These are phyloP conservation scores for Conops quadrifasciatus DNA, from an alignment of 2,888 invertebrate species.

Conservation along the genomic window DNA sequence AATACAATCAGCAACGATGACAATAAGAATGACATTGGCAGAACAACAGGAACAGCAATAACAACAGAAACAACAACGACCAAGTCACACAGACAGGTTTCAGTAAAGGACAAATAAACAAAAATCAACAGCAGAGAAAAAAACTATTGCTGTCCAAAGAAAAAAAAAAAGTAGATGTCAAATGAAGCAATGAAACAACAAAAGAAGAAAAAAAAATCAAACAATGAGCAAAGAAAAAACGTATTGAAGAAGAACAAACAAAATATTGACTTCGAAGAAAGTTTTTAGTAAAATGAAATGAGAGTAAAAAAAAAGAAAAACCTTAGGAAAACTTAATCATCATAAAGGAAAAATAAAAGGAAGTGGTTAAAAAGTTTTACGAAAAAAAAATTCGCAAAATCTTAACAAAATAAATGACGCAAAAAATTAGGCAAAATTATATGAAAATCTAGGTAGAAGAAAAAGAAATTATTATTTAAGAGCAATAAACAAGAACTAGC, in stretches of 20 bases:
- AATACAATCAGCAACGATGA: no score
- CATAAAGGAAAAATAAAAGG: no score
- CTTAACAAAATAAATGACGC: neutral
- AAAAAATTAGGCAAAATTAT: neutral
- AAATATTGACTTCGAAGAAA: neutral
- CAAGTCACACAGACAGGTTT: slow-evolving; percentile 22
- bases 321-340: no score
- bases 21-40: no score
- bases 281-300: neutral
- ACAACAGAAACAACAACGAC: neutral
- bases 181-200: neutral
- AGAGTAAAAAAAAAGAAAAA: no score
- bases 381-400: neutral
- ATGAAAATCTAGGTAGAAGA: neutral
- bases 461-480: neutral
- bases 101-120: neutral
- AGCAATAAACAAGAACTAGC: no score
- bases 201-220: neutral
- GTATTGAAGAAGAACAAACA: slow-evolving; percentile 1
- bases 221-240: no score
- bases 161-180: neutral
- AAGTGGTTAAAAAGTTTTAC: neutral
- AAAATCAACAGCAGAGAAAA: neutral
- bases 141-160: neutral
- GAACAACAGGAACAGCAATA: no score